Conservation (phyloP, 2,797 vertebrate genomes). For the Gadopsis marmoratus region DNA sequence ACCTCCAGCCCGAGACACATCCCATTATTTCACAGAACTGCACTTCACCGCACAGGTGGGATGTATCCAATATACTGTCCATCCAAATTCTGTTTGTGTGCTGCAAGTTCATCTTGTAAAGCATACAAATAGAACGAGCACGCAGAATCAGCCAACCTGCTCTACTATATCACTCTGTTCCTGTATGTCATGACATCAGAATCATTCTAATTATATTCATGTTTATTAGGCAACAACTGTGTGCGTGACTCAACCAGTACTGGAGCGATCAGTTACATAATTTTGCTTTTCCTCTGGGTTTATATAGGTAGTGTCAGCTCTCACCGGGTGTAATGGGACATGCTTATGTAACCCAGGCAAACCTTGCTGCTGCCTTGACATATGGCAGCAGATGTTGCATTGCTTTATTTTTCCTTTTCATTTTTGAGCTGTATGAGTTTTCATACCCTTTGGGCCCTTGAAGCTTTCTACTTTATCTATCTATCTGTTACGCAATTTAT, state of each 20-base stretch:
- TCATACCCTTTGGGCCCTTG: not conserved
- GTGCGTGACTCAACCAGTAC: slow-evolving; percentile 31
- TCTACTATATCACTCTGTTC: not conserved
- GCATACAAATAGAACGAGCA: not conserved
- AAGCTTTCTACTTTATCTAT: not conserved
- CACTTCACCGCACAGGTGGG: not conserved
- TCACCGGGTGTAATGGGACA: slow-evolving; percentile 32
- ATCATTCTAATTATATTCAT: not conserved
- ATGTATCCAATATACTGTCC: not conserved
- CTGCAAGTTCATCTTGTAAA: not conserved
- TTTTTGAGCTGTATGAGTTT: not conserved
- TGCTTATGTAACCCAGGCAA: slow-evolving; percentile 41
- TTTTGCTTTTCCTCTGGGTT: slow-evolving; percentile 44
- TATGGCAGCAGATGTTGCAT: slow-evolving; percentile 12
- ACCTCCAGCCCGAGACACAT: not conserved
- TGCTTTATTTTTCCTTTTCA: slow-evolving; percentile 4
- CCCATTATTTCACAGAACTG: slow-evolving; percentile 21
- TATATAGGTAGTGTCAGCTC: slow-evolving; percentile 23
- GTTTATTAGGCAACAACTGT: not conserved
- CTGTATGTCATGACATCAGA: not conserved
- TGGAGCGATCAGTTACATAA: slow-evolving; percentile 34
- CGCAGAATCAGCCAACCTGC: not conserved
- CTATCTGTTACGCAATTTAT: not conserved
- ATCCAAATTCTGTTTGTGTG: not conserved
- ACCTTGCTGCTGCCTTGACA: slow-evolving; percentile 13